Evolutionary conservation across 2,888 invertebrate species (phyloP).

Genomic region (Ashinkailepas kermadecensis): DNA sequence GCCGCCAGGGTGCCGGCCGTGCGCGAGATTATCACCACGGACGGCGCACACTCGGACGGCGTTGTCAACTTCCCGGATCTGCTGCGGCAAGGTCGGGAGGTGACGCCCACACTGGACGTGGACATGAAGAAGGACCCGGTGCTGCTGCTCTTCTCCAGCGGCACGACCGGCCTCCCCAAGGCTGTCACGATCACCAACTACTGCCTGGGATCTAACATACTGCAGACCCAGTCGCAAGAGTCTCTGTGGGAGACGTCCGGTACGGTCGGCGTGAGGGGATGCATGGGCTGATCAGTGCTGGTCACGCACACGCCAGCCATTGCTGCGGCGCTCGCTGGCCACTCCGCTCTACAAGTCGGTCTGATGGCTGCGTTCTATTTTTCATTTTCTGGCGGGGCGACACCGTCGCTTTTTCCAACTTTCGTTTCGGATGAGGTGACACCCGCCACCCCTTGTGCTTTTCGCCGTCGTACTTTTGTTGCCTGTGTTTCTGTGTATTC

Average conservation of each 20-base stretch:
- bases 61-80: background rate
- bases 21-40: background rate
- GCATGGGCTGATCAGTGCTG: too few relatives aligned
- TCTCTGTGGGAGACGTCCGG: background rate
- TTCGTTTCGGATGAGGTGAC: too few relatives aligned
- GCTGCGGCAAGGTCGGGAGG: constrained; percentile 6
- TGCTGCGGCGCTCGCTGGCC: too few relatives aligned
- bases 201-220: constrained; percentile 40
- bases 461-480: too few relatives aligned
- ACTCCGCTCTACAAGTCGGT: too few relatives aligned
- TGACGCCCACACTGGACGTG: background rate
- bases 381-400: too few relatives aligned
- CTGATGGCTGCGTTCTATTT: too few relatives aligned
- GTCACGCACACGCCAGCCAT: too few relatives aligned
- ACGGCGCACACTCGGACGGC: background rate
- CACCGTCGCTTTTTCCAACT: too few relatives aligned
- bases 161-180: constrained; percentile 36
- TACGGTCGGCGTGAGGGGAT: too few relatives aligned
- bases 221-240: constrained; percentile 30
- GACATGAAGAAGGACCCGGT: constrained; percentile 28
- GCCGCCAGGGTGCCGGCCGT: constrained; percentile 21
- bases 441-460: too few relatives aligned
- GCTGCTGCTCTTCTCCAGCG: constrained; percentile 33
- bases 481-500: too few relatives aligned
- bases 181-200: constrained; percentile 43